phyloP scores from a whole-genome alignment of 2,888 invertebrate genomes.

The Ophioninae sp. region DNA sequence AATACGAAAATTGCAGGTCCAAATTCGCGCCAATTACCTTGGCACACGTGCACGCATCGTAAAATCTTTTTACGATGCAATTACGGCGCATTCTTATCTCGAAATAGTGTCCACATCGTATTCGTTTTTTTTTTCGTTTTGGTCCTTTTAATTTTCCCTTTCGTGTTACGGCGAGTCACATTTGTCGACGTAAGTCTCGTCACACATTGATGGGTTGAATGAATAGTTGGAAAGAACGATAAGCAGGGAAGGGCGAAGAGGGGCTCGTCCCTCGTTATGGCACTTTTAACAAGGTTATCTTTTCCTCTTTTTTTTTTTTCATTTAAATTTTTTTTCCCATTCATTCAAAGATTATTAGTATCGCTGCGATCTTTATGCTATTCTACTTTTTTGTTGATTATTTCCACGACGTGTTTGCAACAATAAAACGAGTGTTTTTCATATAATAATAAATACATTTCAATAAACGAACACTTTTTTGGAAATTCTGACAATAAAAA shows the following conservation, averaged over 20 bases:
- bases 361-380: background rate
- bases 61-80: constrained; percentile 22
- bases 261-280: background rate
- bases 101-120: background rate
- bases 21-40: constrained; percentile 11
- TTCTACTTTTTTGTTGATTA: background rate
- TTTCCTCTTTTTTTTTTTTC: constrained; percentile 6
- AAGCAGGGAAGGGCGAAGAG: background rate
- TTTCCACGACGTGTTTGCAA: background rate
- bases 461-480: too few relatives aligned
- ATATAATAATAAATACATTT: too few relatives aligned
- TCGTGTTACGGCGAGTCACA: background rate
- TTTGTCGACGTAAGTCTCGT: constrained; percentile 11
- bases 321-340: background rate
- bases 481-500: too few relatives aligned
- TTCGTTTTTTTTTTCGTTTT: constrained; percentile 12
- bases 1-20: background rate
- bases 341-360: background rate
- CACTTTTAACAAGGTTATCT: background rate
- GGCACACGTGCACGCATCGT: background rate
- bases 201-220: background rate
- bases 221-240: background rate
- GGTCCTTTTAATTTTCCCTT: constrained; percentile 1
- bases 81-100: constrained; percentile 11
- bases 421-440: too few relatives aligned